Evolutionary conservation across 2,113 vertebrate species (phyloP).

Genomic region (Microtus ochrogaster): DNA sequence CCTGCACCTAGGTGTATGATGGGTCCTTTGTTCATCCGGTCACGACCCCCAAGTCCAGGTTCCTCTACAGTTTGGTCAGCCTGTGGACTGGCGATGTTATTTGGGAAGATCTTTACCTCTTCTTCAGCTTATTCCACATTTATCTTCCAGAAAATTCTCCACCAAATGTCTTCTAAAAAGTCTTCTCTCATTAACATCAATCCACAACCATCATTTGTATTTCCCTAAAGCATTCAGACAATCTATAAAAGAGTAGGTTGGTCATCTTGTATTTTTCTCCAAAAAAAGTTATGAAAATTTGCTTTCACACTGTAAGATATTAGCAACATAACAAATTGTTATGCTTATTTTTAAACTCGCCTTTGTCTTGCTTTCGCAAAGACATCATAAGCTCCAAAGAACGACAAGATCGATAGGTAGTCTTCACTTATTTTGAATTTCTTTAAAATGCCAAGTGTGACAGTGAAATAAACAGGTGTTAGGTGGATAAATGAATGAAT

Average conservation of each 20-base stretch:
- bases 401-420: background rate
- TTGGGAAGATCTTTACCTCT: background rate
- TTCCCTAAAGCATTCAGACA: conserved; percentile 6
- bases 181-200: conserved; percentile 45
- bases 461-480: background rate
- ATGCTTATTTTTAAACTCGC: conserved; percentile 24
- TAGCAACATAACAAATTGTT: conserved; percentile 17
- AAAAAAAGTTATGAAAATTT: conserved; percentile 28
- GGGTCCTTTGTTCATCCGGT: background rate
- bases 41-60: background rate
- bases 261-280: conserved; percentile 15
- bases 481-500: background rate
- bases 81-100: background rate
- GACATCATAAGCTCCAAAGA: background rate
- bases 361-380: conserved; percentile 20
- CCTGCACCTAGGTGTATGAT: background rate
- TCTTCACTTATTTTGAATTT: conserved; percentile 19
- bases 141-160: background rate
- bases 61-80: background rate
- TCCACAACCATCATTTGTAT: conserved; percentile 18
- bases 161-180: conserved; percentile 12
- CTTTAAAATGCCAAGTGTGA: conserved; percentile 18
- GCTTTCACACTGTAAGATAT: background rate
- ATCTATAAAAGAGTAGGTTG: conserved; percentile 29
- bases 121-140: background rate